Base-by-base conservation (phyloP, 1,140 invertebrate species). In the Diachasmimorpha longicaudata region DNA sequence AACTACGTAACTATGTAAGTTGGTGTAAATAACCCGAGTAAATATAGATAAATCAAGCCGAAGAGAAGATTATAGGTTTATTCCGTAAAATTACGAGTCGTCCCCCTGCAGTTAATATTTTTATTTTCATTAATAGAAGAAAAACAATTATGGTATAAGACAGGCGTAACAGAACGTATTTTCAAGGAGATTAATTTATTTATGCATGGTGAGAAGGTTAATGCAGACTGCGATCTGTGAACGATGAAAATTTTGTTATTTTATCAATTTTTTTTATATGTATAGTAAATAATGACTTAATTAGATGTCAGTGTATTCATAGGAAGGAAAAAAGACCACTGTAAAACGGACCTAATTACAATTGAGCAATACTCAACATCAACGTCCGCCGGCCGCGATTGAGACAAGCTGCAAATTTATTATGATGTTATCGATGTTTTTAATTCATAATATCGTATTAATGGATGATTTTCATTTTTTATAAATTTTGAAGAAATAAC, bases 11-110 rank as follows among this genome's bases (percentile, higher is more conserved):
- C 69, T 74, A 72, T 76, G 77, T 85, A 84, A 86, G 82, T 87
- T 86, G 84, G 81, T 89, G 88, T 89, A 89, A 81, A 89, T 89
- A 89, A 83, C 75, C 48, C 48, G 9, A n/a, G 48, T 52, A 52
- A 52, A 52, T 84, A 83, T 39, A 31, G 48, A 67, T 52, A 75
- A 44, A 77, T 70, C 70, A 70, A 76, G 73, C 73, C 77, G 75
- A 70, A 25, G 52, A 75, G 70, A 75, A 66, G 14, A 71, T 63
- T 46, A 72, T 67, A 52, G 72, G 44, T 37, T 77, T 72, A 72
- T 36, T 44, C 4, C 25, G 36, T n/a, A 44, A 48, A 39, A 14
- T 31, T 37, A 67, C 21, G 23, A 69, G 46, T 63, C 23, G 19
- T 25, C 19, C 58, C 58, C 23, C n/a, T n/a, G 19, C 19, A 52